These are phyloP conservation scores for Crypturellus undulatus DNA, from an alignment of 2,113 vertebrate species.

Conservation along the genomic window DNA sequence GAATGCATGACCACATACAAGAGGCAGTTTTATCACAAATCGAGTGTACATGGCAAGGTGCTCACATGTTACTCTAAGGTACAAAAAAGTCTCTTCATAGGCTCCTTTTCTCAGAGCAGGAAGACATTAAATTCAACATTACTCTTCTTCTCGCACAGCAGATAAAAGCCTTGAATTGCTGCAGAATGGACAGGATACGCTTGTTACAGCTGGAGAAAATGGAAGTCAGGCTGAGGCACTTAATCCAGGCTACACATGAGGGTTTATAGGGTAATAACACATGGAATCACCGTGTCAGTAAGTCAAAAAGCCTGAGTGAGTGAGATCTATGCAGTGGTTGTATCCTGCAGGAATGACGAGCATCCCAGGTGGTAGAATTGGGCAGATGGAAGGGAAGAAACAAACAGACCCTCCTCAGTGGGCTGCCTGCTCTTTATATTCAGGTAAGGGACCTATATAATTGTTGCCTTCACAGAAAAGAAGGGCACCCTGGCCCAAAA, in stretches of 20 bases:
- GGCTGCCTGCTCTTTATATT: neutral
- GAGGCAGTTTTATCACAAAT: neutral
- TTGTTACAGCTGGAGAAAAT: neutral
- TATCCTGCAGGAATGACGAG: neutral
- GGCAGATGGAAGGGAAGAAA: conserved; percentile 8
- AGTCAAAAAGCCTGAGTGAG: neutral
- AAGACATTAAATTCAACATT: neutral
- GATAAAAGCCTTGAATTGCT: neutral
- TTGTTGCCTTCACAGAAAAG: neutral
- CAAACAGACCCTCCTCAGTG: neutral
- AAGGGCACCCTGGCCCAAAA: neutral
- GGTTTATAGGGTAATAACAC: neutral
- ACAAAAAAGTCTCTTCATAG: neutral
- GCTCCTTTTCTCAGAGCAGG: neutral
- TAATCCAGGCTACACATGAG: neutral
- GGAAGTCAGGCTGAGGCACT: neutral
- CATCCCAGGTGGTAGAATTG: neutral
- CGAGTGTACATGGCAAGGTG: neutral
- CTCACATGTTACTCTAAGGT: neutral
- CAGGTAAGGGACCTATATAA: neutral
- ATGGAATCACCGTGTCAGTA: neutral
- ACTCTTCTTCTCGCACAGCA: neutral
- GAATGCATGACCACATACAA: accelerated
- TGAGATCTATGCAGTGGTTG: neutral
- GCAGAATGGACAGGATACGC: neutral